phyloP scores from a whole-genome alignment of 2,888 invertebrate species.

The Teinopalpus imperialis region DNA sequence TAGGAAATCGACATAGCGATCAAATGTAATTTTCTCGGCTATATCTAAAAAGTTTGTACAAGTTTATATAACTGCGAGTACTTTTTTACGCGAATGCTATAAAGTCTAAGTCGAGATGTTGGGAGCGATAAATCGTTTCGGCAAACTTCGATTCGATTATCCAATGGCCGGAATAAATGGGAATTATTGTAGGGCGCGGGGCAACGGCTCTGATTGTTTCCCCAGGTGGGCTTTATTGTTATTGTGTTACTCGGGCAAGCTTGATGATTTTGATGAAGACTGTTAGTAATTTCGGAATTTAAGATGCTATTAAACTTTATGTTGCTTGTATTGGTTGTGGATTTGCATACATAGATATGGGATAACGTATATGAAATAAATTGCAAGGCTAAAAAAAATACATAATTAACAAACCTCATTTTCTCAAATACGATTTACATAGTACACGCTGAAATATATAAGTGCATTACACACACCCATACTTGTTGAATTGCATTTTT shows the following conservation, averaged over 20 bases:
- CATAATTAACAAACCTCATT: too few relatives aligned
- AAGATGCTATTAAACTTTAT: conserved; percentile 4
- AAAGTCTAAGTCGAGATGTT: conserved; percentile 52
- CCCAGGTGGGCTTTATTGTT: conserved; percentile 46
- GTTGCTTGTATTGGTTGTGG: not conserved
- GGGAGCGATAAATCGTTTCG: conserved; percentile 56
- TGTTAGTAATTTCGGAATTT: conserved; percentile 8
- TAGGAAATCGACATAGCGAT: conserved; percentile 28
- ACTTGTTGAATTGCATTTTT: too few relatives aligned
- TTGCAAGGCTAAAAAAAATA: too few relatives aligned
- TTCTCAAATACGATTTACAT: too few relatives aligned
- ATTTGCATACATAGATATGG: not conserved
- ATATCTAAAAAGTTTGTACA: conserved; percentile 21
- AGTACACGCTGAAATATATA: too few relatives aligned
- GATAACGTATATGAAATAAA: too few relatives aligned
- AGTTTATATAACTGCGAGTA: conserved; percentile 56
- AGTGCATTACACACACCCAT: too few relatives aligned
- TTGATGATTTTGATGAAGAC: conserved; percentile 15
- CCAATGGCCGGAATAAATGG: conserved; percentile 51
- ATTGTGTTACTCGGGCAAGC: conserved; percentile 40
- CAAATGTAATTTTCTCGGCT: conserved; percentile 3
- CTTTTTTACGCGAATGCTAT: conserved; percentile 58
- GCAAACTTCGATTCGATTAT: conserved; percentile 65
- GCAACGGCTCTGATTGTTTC: conserved; percentile 30
- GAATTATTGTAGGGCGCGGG: conserved; percentile 35